Percentiles rank a stretch among this genome's conserved stretches.
These are phyloP conservation scores for Pseudochirops cupreus DNA, from an alignment of 2,797 vertebrate genomes.

Conservation along the genomic window DNA sequence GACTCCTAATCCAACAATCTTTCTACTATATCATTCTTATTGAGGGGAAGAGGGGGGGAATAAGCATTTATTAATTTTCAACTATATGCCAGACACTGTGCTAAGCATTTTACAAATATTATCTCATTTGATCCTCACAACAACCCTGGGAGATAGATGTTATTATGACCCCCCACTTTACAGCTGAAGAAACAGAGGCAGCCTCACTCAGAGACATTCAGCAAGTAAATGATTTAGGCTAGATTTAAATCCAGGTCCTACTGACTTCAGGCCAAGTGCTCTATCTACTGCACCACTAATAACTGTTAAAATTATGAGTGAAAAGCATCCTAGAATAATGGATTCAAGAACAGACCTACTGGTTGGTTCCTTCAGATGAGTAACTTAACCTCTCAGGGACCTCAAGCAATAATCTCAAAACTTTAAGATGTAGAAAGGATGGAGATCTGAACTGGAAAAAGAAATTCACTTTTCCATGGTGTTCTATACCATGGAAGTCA, in stretches of 20 bases:
- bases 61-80: background rate
- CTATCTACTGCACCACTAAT: background rate
- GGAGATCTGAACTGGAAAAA: background rate
- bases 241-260: background rate
- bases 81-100: background rate
- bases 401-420: background rate
- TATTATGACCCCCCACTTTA: too few relatives aligned
- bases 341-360: background rate
- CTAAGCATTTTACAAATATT: background rate
- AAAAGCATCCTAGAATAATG: background rate
- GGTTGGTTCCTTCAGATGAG: background rate
- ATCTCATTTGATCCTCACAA: background rate
- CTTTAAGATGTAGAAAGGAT: background rate
- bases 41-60: background rate
- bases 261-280: background rate
- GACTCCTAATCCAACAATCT: background rate
- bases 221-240: background rate
- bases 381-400: background rate
- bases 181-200: background rate
- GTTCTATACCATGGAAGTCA: background rate
- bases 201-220: background rate
- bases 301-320: background rate
- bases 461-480: background rate
- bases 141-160: background rate
- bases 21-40: background rate